Evolutionary conservation across 2,888 invertebrate genomes (phyloP).

Genomic region (Sphecodes monilicornis): DNA sequence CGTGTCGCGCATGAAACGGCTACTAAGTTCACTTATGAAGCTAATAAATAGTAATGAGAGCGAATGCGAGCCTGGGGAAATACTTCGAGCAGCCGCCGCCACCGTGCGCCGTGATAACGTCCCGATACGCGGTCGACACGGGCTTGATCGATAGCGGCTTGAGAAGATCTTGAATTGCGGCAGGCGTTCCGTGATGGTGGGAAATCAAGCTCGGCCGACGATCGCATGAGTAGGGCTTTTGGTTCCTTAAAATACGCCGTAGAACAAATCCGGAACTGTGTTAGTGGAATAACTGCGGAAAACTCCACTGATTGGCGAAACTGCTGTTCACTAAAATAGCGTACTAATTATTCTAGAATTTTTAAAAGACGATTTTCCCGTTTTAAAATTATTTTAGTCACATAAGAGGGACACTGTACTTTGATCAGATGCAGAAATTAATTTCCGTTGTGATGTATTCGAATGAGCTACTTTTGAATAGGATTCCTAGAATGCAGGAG

Average conservation of each 20-base stretch:
- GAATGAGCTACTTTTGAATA: too few species aligned
- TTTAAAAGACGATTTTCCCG: background rate
- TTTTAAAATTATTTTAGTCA: too few species aligned
- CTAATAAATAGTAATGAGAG: slow-evolving; percentile 37
- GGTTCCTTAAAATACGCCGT: background rate
- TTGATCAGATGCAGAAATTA: too few species aligned
- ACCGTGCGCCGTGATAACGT: slow-evolving; percentile 4
- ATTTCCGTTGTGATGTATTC: too few species aligned
- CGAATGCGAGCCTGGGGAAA: slow-evolving; percentile 23
- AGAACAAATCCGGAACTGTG: background rate
- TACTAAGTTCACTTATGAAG: slow-evolving; percentile 31
- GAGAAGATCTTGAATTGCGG: background rate
- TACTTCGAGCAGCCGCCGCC: background rate
- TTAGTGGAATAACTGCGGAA: background rate
- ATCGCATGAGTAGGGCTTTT: background rate
- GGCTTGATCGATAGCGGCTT: background rate
- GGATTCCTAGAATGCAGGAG: too few species aligned
- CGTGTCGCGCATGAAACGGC: slow-evolving; percentile 6
- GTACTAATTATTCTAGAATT: background rate
- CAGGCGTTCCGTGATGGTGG: background rate
- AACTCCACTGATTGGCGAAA: too few species aligned
- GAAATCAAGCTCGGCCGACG: background rate
- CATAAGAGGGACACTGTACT: too few species aligned
- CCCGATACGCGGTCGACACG: background rate
- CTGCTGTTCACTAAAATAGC: too few species aligned